A percentile compares a stretch with the other conserved stretches of the same genome.
Conservation (phyloP, 2,888 invertebrate genomes). For the Xylophagus ater region DNA sequence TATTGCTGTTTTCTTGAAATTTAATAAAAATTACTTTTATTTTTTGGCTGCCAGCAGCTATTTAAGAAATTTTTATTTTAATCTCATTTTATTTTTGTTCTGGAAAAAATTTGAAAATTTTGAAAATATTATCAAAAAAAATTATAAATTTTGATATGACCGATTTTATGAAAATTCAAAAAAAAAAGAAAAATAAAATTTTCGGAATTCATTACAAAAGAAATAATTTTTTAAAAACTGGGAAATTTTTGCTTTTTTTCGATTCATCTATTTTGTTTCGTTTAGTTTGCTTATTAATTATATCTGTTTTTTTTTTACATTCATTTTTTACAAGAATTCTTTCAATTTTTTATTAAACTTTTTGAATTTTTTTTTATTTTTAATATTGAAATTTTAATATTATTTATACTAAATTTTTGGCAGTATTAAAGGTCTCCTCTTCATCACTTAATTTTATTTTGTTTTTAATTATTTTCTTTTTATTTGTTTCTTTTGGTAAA, state of each 20-base stretch:
- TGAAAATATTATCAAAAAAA: no score
- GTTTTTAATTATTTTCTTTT: constrained; percentile 2
- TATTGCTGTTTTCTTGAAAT: no score
- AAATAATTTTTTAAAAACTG: neutral
- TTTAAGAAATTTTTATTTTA: no score
- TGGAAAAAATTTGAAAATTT: no score
- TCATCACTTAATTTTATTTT: neutral
- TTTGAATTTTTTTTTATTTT: constrained; percentile 10
- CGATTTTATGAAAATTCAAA: neutral
- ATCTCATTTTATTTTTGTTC: no score
- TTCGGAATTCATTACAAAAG: neutral
- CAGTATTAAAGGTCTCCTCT: constrained; percentile 9
- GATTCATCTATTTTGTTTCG: neutral
- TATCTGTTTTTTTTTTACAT: neutral
- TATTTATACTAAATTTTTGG: constrained; percentile 3
- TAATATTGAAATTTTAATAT: constrained; percentile 2
- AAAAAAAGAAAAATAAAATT: neutral
- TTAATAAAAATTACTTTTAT: neutral
- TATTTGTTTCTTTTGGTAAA: neutral
- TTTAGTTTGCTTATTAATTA: neutral
- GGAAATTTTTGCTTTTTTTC: neutral
- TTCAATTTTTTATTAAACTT: constrained; percentile 8
- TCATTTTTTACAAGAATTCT: constrained; percentile 1
- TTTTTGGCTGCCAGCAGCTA: neutral
- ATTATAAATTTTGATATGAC: neutral